Evolutionary conservation across 2,113 vertebrate species (phyloP).

Genomic region (Brachypodius melanocephalos): DNA sequence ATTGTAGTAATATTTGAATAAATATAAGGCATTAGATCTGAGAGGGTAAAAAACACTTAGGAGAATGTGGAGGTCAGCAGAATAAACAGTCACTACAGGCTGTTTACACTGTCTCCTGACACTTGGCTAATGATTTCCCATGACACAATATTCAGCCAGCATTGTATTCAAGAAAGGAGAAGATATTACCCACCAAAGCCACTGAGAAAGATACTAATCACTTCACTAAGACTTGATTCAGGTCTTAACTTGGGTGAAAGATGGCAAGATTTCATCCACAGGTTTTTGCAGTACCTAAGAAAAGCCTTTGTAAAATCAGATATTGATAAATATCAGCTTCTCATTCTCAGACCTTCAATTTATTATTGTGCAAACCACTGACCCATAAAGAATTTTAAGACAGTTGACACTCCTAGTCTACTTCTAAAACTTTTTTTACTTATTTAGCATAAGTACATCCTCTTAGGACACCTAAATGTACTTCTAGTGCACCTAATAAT

Average conservation of each 20-base stretch:
- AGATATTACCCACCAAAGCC: background rate
- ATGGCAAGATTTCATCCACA: background rate
- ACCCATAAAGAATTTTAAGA: background rate
- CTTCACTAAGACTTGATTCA: background rate
- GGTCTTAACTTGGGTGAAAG: background rate
- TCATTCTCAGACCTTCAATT: background rate
- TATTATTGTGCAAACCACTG: background rate
- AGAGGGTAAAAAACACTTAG: background rate
- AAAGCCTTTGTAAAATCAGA: background rate
- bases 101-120: background rate
- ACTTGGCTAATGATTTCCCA: background rate
- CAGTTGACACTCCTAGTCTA: background rate
- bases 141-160: background rate
- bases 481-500: background rate
- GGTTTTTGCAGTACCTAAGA: background rate
- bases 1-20: background rate
- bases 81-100: background rate
- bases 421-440: background rate
- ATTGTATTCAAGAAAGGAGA: background rate
- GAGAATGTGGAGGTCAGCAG: background rate
- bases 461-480: background rate
- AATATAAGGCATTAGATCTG: background rate
- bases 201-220: background rate
- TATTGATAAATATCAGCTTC: background rate
- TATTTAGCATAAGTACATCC: background rate